Conservation (phyloP, 2,113 vertebrate species). For the Condylura cristata region DNA sequence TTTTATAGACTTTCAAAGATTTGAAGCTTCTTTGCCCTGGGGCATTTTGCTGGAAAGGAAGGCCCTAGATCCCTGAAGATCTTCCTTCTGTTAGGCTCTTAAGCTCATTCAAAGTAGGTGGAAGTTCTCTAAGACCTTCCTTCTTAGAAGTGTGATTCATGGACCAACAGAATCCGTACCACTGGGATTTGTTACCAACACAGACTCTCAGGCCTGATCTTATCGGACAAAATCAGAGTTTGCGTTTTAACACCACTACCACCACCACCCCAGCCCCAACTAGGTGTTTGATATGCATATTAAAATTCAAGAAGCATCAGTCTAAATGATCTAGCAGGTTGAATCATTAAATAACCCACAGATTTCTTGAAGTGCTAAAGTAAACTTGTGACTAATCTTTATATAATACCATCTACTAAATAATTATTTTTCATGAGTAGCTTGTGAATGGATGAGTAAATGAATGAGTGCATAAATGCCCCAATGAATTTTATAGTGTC, state of each 20-base stretch:
- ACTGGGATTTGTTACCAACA: neutral
- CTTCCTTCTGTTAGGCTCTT: neutral
- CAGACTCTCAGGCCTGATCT: neutral
- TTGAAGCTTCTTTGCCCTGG: neutral
- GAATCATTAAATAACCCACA: neutral
- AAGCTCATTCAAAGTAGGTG: neutral
- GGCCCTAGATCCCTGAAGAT: neutral
- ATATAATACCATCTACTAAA: neutral
- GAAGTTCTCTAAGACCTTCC: neutral
- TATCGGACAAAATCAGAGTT: neutral
- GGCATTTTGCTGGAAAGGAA: neutral
- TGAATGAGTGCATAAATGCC: neutral
- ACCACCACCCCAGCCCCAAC: neutral
- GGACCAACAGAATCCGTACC: neutral
- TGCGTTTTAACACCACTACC: slow-evolving; percentile 19
- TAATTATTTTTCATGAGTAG: slow-evolving; percentile 11
- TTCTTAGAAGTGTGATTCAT: neutral
- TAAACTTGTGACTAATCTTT: slow-evolving; percentile 29
- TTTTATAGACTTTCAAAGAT: neutral
- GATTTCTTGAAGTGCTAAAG: neutral
- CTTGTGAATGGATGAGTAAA: neutral
- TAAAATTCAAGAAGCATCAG: neutral
- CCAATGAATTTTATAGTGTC: neutral
- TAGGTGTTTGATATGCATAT: neutral
- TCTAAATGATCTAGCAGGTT: slow-evolving; percentile 7